Conservation (phyloP, 2,113 vertebrate species). For the Tylochromis polylepis region DNA sequence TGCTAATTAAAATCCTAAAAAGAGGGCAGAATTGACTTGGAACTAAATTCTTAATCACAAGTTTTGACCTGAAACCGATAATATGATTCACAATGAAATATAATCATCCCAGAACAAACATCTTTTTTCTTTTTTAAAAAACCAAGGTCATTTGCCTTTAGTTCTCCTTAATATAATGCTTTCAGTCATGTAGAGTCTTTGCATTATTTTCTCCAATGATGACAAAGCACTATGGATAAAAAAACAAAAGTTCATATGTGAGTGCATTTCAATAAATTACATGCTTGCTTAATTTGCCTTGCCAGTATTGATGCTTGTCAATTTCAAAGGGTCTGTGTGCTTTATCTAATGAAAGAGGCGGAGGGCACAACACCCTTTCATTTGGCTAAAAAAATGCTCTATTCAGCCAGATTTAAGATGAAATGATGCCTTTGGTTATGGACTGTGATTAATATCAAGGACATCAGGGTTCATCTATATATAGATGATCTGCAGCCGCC, state of each 20-base stretch:
- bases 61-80: constrained; percentile 70
- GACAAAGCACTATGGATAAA: constrained; percentile 27
- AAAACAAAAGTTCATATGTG: constrained; percentile 38
- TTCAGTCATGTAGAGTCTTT: constrained; percentile 52
- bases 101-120: constrained; percentile 57
- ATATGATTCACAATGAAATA: constrained; percentile 70
- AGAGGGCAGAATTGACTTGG: constrained; percentile 82
- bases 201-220: constrained; percentile 5
- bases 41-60: constrained; percentile 82
- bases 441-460: constrained; percentile 68
- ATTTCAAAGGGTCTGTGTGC: constrained; percentile 37
- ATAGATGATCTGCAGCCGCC: constrained; percentile 40
- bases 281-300: constrained; percentile 56
- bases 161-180: constrained; percentile 39
- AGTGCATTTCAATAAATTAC: constrained; percentile 63
- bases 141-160: constrained; percentile 49
- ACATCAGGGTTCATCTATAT: constrained; percentile 63
- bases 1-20: constrained; percentile 91
- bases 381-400: constrained; percentile 45
- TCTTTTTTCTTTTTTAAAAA: neutral
- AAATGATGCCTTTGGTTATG: constrained; percentile 70
- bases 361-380: constrained; percentile 55
- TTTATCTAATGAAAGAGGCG: constrained; percentile 72
- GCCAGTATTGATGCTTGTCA: constrained; percentile 59
- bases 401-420: constrained; percentile 68